Base-by-base conservation (phyloP, 2,888 invertebrate species). In the Rhamnusium bicolor region DNA sequence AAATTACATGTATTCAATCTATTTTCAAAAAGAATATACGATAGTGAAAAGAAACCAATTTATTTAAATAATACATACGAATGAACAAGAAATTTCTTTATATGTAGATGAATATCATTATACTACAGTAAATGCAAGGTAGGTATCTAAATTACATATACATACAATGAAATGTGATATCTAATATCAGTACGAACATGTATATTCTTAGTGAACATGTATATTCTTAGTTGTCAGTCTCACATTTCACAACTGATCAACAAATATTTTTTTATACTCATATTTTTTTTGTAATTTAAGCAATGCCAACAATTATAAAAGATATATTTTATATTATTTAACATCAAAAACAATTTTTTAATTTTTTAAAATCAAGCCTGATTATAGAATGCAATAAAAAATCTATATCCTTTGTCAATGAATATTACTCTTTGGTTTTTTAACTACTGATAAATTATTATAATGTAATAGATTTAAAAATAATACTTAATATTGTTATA, bases 161-260 rank as follows among this genome's bases (percentile, higher is more conserved):
- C 53, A 29, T 51, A 65, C 27, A 16, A 8, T 14, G 29, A 65
- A 19, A 53, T 16, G 24, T 49, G 49, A 49, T 49, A 49, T 51
- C 29, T 53, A 46, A 65, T 53, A 53, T 54, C 65, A 53, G 18
- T 65, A 53, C 65, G 18, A 54, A 53, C 65, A 29, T 51, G 32
- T 61, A 63, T 51, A 18, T 16, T 63, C 16, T 49, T 63, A 49
- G 53, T 65, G 24, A 65, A 65, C 29, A 29, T 51, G 32, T 61
- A 63, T 51, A 18, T 16, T 63, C 16, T 49, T 63, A 49, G 53
- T 65, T 54, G 65, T 65, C 65, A 65, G 65, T 65, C 65, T 65
- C 65, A 53, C 29, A 24, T 65, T 65, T 51, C 53, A 29, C 24
- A 63, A 63, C 65, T 65, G 65, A 65, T 53, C 65, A 51, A 51